Evolutionary conservation across 1,140 invertebrate species (phyloP).

Genomic region (Temnothorax curvispinosus): DNA sequence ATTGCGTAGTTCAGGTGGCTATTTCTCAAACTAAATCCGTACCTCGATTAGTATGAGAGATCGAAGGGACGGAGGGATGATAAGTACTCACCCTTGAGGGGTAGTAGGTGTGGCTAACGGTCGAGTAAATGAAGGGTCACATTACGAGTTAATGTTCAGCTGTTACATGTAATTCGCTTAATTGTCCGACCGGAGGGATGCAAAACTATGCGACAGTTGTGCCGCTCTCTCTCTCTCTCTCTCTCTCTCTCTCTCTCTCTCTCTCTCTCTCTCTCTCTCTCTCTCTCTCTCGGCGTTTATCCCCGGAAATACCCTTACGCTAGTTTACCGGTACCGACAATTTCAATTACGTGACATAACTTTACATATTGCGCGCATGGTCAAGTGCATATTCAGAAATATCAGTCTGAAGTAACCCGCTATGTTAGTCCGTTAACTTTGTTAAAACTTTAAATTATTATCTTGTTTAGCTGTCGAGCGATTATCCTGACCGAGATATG

Average conservation of each 20-base stretch:
- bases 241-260: background rate
- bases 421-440: slow-evolving; percentile 3
- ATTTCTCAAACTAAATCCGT: slow-evolving; percentile 72
- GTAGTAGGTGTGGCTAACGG: slow-evolving; percentile 82
- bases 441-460: background rate
- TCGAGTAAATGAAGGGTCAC: slow-evolving; percentile 86
- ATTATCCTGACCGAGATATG: background rate
- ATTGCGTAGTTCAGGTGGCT: slow-evolving; percentile 48
- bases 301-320: slow-evolving; percentile 31
- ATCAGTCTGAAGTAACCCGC: background rate
- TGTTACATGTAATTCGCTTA: slow-evolving; percentile 86
- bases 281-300: slow-evolving; percentile 21
- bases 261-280: background rate
- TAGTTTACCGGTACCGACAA: slow-evolving; percentile 47
- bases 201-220: slow-evolving; percentile 79
- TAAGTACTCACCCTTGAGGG: slow-evolving; percentile 73
- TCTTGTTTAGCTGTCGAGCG: background rate
- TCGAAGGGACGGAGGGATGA: slow-evolving; percentile 77
- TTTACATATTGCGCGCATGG: slow-evolving; percentile 46
- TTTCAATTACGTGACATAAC: slow-evolving; percentile 59
- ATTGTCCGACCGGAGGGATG: slow-evolving; percentile 80
- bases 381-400: slow-evolving; percentile 25
- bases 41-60: slow-evolving; percentile 75
- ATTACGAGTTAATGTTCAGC: slow-evolving; percentile 86
- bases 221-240: slow-evolving; percentile 6